A percentile compares a stretch with the other conserved stretches of the same genome.
phyloP scores from a whole-genome alignment of 2,797 vertebrate species.

The Platalea minor region DNA sequence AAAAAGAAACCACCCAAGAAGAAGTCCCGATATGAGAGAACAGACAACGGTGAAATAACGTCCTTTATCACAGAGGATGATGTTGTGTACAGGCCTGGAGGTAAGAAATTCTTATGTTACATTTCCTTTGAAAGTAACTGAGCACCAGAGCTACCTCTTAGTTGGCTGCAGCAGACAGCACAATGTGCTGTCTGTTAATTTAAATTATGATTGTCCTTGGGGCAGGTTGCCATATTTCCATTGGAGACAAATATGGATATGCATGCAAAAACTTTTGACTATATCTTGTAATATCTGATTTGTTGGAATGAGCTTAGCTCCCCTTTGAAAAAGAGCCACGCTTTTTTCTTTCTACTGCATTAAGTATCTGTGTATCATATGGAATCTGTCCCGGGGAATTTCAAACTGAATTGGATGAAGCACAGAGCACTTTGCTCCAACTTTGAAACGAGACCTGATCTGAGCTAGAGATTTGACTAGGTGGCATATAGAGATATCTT shows the following conservation, averaged over 20 bases:
- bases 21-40: slow-evolving; percentile 95
- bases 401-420: background rate
- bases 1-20: slow-evolving; percentile 98
- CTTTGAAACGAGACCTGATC: accelerated
- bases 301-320: background rate
- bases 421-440: background rate
- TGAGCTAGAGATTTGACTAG: background rate
- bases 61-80: slow-evolving; percentile 97
- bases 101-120: slow-evolving; percentile 67
- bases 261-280: background rate
- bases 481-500: background rate
- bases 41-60: slow-evolving; percentile 94
- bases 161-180: background rate
- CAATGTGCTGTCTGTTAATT: background rate
- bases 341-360: accelerated
- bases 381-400: background rate
- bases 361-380: accelerated
- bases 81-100: slow-evolving; percentile 94
- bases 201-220: background rate
- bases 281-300: accelerated
- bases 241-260: accelerated
- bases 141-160: background rate
- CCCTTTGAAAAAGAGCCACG: background rate
- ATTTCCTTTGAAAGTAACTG: background rate
- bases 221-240: background rate